These are phyloP conservation scores for Eptesicus fuscus DNA, from an alignment of 2,113 vertebrate genomes.

Conservation along the genomic window DNA sequence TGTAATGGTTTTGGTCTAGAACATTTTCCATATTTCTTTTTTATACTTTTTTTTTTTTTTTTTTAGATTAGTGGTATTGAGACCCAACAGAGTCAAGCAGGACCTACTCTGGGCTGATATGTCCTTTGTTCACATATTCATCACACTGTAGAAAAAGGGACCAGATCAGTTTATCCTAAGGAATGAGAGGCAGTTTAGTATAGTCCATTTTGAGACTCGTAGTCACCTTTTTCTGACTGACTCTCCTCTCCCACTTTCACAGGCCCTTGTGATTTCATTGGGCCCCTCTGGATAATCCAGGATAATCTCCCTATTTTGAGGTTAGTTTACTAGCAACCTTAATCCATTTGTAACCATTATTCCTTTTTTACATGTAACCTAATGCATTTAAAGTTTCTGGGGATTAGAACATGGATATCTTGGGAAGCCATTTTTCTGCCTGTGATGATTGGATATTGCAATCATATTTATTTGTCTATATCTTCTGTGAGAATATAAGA, in stretches of 20 bases:
- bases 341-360: not conserved
- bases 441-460: not conserved
- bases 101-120: not conserved
- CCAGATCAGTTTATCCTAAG: not conserved
- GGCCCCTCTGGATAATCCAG: not conserved
- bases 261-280: not conserved
- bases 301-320: not conserved
- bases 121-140: not conserved
- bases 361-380: not conserved
- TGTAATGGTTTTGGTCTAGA: too few relatives aligned
- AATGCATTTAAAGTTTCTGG: not conserved
- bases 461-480: not conserved
- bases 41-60: conserved; percentile 5
- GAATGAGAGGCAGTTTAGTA: not conserved
- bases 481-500: not conserved
- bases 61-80: not conserved
- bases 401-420: not conserved
- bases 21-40: not conserved
- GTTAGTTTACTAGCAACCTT: not conserved
- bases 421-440: not conserved
- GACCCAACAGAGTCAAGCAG: not conserved
- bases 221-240: not conserved
- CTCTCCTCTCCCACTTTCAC: not conserved
- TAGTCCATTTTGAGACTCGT: not conserved
- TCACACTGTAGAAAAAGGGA: not conserved